Evolutionary conservation across 2,888 invertebrate species (phyloP).

Genomic region (Drosophila mulleri): DNA sequence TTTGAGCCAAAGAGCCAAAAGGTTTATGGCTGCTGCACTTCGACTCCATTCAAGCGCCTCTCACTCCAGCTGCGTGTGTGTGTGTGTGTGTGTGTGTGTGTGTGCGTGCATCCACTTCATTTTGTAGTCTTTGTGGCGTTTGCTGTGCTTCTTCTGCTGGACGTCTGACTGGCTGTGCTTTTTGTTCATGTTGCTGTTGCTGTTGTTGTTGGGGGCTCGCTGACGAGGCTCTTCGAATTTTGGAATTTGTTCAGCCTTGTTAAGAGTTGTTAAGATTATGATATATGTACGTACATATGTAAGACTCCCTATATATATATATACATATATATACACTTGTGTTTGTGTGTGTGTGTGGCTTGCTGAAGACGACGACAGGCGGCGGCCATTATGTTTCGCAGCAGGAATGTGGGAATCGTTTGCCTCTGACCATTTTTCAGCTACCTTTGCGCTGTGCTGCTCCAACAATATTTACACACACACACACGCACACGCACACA

Average conservation of each 20-base stretch:
- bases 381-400: slow-evolving; percentile 83
- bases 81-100: slow-evolving; percentile 16
- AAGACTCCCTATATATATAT: slow-evolving; percentile 4
- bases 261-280: slow-evolving; percentile 84
- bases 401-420: slow-evolving; percentile 83
- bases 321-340: not conserved
- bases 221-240: slow-evolving; percentile 70
- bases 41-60: slow-evolving; percentile 43
- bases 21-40: slow-evolving; percentile 55
- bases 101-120: slow-evolving; percentile 67
- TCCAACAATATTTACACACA: slow-evolving; percentile 48
- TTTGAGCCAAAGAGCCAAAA: slow-evolving; percentile 31
- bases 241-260: slow-evolving; percentile 83
- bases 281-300: slow-evolving; percentile 73
- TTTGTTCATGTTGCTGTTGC: slow-evolving; percentile 8
- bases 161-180: slow-evolving; percentile 72
- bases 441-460: slow-evolving; percentile 42
- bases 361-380: slow-evolving; percentile 63
- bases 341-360: slow-evolving; percentile 6
- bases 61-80: slow-evolving; percentile 8
- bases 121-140: slow-evolving; percentile 63
- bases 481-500: slow-evolving; percentile 29
- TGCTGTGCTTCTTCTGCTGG: slow-evolving; percentile 45
- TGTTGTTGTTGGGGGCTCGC: slow-evolving; percentile 19
- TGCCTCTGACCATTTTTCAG: slow-evolving; percentile 72